Conservation (phyloP, 2,797 vertebrate genomes). For the Acanthis flammea region DNA sequence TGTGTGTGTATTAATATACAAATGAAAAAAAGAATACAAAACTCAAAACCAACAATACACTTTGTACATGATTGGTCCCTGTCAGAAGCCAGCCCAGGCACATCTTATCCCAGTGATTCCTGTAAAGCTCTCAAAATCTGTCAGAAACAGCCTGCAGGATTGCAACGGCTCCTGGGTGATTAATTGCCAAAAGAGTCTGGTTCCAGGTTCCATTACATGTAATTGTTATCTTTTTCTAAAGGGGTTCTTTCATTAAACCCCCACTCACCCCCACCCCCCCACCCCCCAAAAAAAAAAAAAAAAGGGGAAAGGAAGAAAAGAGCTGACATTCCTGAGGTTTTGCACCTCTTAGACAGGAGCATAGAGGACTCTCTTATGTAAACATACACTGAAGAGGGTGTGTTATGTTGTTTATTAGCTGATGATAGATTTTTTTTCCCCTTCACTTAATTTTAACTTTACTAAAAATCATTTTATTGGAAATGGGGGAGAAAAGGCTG, state of each 20-base stretch:
- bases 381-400: conserved; percentile 23
- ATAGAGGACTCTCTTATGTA: conserved; percentile 32
- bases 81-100: conserved; percentile 72
- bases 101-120: conserved; percentile 68
- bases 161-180: conserved; percentile 68
- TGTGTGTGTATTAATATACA: background rate
- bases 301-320: background rate
- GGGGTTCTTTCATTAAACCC: conserved; percentile 58
- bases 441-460: conserved; percentile 25
- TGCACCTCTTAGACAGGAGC: conserved; percentile 50
- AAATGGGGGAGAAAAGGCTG: background rate
- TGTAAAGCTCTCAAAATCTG: conserved; percentile 71
- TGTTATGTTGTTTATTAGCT: conserved; percentile 52
- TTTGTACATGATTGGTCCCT: conserved; percentile 57
- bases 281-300: background rate
- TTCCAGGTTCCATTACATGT: conserved; percentile 71
- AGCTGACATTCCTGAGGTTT: conserved; percentile 64
- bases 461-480: conserved; percentile 28
- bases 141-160: conserved; percentile 75
- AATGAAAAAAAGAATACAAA: background rate
- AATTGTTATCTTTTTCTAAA: conserved; percentile 70
- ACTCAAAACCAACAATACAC: background rate
- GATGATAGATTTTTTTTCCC: background rate
- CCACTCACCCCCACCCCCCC: background rate
- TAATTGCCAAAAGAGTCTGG: conserved; percentile 68